Conservation (phyloP, 2,888 invertebrate species). For the Leptinotarsa haldemani region DNA sequence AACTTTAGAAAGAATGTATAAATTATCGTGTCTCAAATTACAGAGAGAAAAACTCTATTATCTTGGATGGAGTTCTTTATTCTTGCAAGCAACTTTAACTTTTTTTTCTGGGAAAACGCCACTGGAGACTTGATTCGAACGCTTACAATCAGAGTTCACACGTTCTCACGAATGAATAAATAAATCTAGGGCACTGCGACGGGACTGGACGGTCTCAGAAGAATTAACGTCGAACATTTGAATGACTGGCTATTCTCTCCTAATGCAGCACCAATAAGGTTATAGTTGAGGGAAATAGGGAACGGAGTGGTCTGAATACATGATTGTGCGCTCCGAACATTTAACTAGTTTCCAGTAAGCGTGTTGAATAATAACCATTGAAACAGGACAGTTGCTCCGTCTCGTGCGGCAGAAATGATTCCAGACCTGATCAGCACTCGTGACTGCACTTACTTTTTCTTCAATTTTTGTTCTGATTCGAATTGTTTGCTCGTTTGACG, state of each 20-base stretch:
- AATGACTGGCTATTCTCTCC: neutral
- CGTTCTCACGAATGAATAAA: neutral
- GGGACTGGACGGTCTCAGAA: neutral
- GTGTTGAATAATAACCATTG: constrained; percentile 1
- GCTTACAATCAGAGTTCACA: neutral
- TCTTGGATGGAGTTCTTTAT: too few species aligned
- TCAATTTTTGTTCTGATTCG: too few species aligned
- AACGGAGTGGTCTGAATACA: constrained; percentile 1
- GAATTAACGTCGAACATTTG: constrained; percentile 3
- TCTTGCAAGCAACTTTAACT: too few species aligned
- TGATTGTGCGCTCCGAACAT: neutral
- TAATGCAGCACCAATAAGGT: neutral
- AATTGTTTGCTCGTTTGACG: too few species aligned
- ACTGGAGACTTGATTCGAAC: neutral
- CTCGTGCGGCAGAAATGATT: neutral
- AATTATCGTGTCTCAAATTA: too few species aligned
- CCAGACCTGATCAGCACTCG: too few species aligned
- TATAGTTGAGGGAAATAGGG: constrained; percentile 3
- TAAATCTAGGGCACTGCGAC: neutral
- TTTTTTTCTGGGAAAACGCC: too few species aligned
- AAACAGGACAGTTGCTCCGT: neutral
- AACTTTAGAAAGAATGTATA: too few species aligned
- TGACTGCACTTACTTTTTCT: neutral
- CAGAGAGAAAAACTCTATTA: too few species aligned
- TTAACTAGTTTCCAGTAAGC: constrained; percentile 7